These are phyloP conservation scores for Carassius carassius DNA, from an alignment of 2,113 vertebrate species.

Conservation along the genomic window DNA sequence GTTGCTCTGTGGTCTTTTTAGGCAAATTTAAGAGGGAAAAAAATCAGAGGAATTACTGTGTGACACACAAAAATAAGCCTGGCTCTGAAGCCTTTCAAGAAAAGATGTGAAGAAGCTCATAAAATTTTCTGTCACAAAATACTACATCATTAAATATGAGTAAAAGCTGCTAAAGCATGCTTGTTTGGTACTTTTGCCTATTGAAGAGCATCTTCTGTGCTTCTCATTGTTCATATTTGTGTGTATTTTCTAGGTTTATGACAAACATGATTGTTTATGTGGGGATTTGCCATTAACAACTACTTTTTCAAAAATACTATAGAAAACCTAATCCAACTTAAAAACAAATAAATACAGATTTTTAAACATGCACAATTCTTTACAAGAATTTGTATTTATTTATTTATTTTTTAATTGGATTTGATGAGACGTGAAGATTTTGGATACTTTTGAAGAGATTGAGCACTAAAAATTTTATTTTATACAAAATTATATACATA, in stretches of 20 bases:
- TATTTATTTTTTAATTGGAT: too few species aligned
- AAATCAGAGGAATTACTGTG: background rate
- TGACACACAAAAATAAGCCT: background rate
- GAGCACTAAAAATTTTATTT: too few species aligned
- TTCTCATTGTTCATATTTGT: background rate
- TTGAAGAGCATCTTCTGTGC: background rate
- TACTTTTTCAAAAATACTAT: background rate
- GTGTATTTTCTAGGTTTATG: background rate
- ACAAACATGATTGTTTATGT: too few species aligned
- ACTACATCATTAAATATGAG: background rate
- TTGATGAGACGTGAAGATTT: too few species aligned
- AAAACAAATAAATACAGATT: too few species aligned
- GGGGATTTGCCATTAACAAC: background rate
- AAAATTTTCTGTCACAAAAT: background rate
- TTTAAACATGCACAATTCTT: too few species aligned
- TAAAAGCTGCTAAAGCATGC: background rate
- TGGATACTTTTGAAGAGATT: too few species aligned
- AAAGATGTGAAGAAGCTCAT: slow-evolving; percentile 2
- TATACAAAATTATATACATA: too few species aligned
- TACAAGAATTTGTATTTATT: too few species aligned
- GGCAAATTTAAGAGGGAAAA: background rate
- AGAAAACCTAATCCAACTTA: background rate
- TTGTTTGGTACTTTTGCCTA: background rate
- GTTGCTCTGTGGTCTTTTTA: background rate
- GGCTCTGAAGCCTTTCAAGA: background rate